Percentiles rank a stretch among this genome's conserved stretches.
Evolutionary conservation across 2,888 invertebrate species (phyloP).

Genomic region (Homarus gammarus): DNA sequence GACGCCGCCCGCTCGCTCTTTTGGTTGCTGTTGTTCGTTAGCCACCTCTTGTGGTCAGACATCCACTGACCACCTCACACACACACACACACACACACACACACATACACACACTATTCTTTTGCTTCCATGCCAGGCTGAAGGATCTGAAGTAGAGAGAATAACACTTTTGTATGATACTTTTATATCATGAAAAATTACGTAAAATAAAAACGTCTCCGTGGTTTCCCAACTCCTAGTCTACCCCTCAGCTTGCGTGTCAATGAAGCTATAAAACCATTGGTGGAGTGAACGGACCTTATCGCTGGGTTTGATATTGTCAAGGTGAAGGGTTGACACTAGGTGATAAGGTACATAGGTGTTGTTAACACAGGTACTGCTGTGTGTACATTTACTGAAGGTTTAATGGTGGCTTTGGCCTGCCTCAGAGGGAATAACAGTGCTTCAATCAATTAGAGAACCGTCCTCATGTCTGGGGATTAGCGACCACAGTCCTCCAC

Average conservation of each 20-base stretch:
- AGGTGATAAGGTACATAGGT: background rate
- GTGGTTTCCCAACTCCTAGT: background rate
- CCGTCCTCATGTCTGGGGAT: too few species aligned
- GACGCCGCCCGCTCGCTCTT: slow-evolving; percentile 8
- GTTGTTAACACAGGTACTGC: background rate
- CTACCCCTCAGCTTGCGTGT: background rate
- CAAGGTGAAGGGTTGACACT: background rate
- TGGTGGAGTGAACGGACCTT: background rate
- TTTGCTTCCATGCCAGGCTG: background rate
- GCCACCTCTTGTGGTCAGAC: background rate
- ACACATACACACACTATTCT: too few species aligned
- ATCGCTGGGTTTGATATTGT: background rate
- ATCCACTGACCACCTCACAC: background rate
- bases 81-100: too few species aligned
- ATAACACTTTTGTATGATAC: background rate
- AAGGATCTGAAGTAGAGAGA: background rate
- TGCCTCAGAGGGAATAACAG: too few species aligned
- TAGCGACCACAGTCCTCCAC: too few species aligned
- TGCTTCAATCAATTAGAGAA: too few species aligned
- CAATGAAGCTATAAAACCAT: slow-evolving; percentile 3
- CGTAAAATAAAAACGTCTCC: background rate
- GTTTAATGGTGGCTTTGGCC: too few species aligned
- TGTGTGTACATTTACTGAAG: background rate
- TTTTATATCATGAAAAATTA: background rate
- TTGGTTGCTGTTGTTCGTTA: slow-evolving; percentile 17